Evolutionary conservation across 1,140 invertebrate species (phyloP).

Genomic region (Maconellicoccus hirsutus): DNA sequence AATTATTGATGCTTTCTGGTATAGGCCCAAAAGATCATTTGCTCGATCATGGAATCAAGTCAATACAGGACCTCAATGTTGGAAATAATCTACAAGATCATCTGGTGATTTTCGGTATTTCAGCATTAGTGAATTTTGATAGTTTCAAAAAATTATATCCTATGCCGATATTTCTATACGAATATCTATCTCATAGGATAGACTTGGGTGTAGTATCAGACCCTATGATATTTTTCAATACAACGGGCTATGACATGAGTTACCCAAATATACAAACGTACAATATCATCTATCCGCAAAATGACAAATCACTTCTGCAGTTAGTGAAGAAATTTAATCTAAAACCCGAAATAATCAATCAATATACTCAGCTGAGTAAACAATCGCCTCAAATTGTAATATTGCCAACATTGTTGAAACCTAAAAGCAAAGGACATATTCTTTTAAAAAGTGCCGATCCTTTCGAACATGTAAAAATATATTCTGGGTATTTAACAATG

Average conservation of each 20-base stretch:
- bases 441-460: constrained; percentile 37
- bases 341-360: constrained; percentile 36
- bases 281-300: constrained; percentile 22
- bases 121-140: constrained; percentile 53
- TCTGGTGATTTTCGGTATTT: constrained; percentile 52
- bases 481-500: constrained; percentile 37
- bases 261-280: neutral
- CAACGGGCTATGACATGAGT: constrained; percentile 31
- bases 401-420: constrained; percentile 55
- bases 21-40: neutral
- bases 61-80: constrained; percentile 56
- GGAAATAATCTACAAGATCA: constrained; percentile 71
- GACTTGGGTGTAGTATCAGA: neutral
- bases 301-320: constrained; percentile 17
- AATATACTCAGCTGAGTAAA: constrained; percentile 35
- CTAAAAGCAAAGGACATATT: constrained; percentile 36
- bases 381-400: constrained; percentile 44
- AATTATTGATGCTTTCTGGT: constrained; percentile 56
- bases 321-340: constrained; percentile 38
- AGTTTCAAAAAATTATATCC: constrained; percentile 53
- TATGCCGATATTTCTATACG: constrained; percentile 43
- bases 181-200: neutral
- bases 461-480: constrained; percentile 38
- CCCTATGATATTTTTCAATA: constrained; percentile 51
- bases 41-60: constrained; percentile 39